Conservation (phyloP, 1,140 invertebrate species). For the Probaryconus sp. region DNA sequence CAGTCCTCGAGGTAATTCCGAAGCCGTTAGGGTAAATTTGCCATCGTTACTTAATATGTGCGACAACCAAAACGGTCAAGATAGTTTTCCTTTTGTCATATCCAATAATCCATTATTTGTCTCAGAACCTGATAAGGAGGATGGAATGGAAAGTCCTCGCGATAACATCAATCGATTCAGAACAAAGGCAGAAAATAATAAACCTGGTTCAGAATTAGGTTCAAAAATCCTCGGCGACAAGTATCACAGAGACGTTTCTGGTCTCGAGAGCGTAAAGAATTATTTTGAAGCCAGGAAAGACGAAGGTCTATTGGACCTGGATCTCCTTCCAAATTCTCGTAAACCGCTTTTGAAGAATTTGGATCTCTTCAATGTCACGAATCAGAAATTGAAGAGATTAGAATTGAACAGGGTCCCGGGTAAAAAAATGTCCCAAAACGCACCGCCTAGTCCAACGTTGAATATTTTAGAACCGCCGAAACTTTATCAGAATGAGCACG, state of each 20-base stretch:
- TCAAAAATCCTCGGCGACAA: slow-evolving; percentile 72
- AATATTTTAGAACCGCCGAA: slow-evolving; percentile 74
- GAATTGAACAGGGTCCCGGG: slow-evolving; percentile 64
- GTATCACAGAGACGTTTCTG: slow-evolving; percentile 71
- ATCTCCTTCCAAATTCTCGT: slow-evolving; percentile 68
- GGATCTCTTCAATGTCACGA: slow-evolving; percentile 60
- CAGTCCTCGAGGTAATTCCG: slow-evolving; percentile 65
- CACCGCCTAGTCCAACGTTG: slow-evolving; percentile 56
- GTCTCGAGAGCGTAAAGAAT: slow-evolving; percentile 74
- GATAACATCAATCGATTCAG: slow-evolving; percentile 69
- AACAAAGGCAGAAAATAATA: slow-evolving; percentile 65
- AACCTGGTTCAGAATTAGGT: slow-evolving; percentile 63
- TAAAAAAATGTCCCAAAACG: slow-evolving; percentile 4
- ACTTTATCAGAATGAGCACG: slow-evolving; percentile 71
- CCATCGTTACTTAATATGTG: slow-evolving; percentile 71
- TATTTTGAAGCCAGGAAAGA: slow-evolving; percentile 73
- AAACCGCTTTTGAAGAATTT: slow-evolving; percentile 63
- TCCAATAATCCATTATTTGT: slow-evolving; percentile 74
- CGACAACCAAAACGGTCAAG: slow-evolving; percentile 71
- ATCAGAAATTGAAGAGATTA: slow-evolving; percentile 67
- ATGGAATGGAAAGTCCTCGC: slow-evolving; percentile 68
- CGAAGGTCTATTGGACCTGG: slow-evolving; percentile 67
- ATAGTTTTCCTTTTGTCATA: slow-evolving; percentile 72
- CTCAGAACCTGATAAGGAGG: slow-evolving; percentile 67
- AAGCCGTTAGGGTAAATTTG: slow-evolving; percentile 69